Evolutionary conservation across 2,888 invertebrate species (phyloP).

Genomic region (Volucella inflata): DNA sequence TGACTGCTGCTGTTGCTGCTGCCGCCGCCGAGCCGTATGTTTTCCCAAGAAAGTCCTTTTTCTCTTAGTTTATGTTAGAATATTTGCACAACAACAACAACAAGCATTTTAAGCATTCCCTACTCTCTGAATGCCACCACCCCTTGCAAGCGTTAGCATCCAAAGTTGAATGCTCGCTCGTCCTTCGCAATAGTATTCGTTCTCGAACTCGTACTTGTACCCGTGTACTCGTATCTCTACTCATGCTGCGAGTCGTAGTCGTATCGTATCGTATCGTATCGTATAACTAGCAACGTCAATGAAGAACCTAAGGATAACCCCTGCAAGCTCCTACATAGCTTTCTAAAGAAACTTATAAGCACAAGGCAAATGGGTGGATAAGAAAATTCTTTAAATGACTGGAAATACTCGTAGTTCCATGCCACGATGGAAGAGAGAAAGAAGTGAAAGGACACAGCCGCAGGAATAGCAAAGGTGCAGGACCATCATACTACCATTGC

Average conservation of each 20-base stretch:
- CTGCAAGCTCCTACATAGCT: slow-evolving; percentile 47
- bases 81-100: slow-evolving; percentile 72
- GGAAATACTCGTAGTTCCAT: slow-evolving; percentile 67
- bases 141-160: slow-evolving; percentile 22
- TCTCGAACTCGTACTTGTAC: not conserved
- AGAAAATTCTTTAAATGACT: slow-evolving; percentile 67
- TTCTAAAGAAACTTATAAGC: slow-evolving; percentile 8
- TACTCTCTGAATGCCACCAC: not conserved
- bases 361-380: slow-evolving; percentile 59
- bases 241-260: slow-evolving; percentile 24
- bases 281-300: slow-evolving; percentile 15
- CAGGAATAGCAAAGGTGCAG: not conserved
- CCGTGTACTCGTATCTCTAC: not conserved
- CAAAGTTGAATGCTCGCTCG: slow-evolving; percentile 73
- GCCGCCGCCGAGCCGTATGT: slow-evolving; percentile 36
- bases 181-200: slow-evolving; percentile 44
- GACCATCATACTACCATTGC: no score
- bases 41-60: slow-evolving; percentile 62
- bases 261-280: no score
- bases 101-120: slow-evolving; percentile 28
- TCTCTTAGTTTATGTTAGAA: slow-evolving; percentile 56
- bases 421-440: slow-evolving; percentile 25
- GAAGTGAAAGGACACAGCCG: no score
- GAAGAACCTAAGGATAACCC: slow-evolving; percentile 68
- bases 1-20: no score